Conservation (phyloP, 92 coral and sea anemone species). For the Montipora capitata region DNA sequence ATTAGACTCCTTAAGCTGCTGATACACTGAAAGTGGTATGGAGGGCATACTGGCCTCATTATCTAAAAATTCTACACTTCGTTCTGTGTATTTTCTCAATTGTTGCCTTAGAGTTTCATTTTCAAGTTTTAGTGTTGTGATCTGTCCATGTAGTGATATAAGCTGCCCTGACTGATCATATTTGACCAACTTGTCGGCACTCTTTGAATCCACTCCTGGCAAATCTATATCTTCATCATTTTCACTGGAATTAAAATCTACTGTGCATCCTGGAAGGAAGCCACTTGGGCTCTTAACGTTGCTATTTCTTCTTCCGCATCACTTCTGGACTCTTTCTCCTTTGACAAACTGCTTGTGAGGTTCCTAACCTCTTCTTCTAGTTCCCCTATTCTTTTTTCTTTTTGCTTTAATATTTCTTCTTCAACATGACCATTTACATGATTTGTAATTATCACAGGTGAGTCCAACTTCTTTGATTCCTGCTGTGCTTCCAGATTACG, state of each 20-base stretch:
- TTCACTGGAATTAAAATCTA: conserved; percentile 64
- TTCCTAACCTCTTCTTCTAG: conserved; percentile 75
- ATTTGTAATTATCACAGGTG: neutral
- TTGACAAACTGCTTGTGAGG: conserved; percentile 67
- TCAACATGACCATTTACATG: conserved; percentile 74
- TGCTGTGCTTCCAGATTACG: conserved; percentile 38
- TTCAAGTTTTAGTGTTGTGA: conserved; percentile 81
- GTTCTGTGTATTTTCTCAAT: conserved; percentile 33
- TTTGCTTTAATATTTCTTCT: conserved; percentile 72
- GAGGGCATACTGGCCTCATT: conserved; percentile 49
- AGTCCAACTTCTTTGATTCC: neutral
- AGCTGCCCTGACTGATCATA: conserved; percentile 36
- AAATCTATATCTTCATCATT: conserved; percentile 78
- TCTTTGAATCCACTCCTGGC: conserved; percentile 65
- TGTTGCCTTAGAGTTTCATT: conserved; percentile 81
- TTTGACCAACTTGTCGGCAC: neutral
- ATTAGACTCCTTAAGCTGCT: conserved; percentile 89
- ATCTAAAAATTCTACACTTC: conserved; percentile 28
- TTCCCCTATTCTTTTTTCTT: conserved; percentile 76
- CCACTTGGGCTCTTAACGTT: conserved; percentile 75
- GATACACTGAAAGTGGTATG: conserved; percentile 83
- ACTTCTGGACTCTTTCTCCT: conserved; percentile 54
- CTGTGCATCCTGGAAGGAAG: conserved; percentile 76
- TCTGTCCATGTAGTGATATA: conserved; percentile 78
- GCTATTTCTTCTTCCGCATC: conserved; percentile 82